Conservation (phyloP, 2,113 vertebrate species). For the Suncus etruscus region DNA sequence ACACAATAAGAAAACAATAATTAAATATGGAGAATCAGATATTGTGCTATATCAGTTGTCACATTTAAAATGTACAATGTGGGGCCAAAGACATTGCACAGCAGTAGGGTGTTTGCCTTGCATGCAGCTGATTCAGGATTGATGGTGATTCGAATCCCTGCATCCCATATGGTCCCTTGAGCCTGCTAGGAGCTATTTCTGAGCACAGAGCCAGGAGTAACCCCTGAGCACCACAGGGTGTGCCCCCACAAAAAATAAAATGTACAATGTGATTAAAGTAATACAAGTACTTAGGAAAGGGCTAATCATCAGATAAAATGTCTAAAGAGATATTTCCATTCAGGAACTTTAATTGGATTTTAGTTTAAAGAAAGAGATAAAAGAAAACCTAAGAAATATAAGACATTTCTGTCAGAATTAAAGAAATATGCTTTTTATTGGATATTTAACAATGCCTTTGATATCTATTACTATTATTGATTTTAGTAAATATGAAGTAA, state of each 20-base stretch:
- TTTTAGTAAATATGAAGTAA: not conserved
- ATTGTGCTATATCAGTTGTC: not conserved
- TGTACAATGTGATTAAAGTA: not conserved
- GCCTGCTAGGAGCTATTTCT: no score
- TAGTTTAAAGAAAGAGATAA: not conserved
- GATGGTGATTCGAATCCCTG: no score
- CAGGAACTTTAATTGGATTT: not conserved
- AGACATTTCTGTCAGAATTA: not conserved
- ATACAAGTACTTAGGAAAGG: not conserved
- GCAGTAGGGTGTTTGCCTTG: no score
- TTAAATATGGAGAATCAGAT: not conserved
- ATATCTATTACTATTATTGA: not conserved
- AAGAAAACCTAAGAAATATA: not conserved
- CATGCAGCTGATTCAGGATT: no score
- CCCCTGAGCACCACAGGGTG: no score
- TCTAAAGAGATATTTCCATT: not conserved
- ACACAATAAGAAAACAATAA: not conserved
- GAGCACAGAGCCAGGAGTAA: no score
- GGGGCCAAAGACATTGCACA: no score
- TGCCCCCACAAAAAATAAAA: no score
- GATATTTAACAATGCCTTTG: not conserved
- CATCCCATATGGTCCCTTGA: no score
- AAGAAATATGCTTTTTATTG: not conserved
- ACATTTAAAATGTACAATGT: not conserved
- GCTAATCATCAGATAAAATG: not conserved